Percentiles rank a stretch among this genome's conserved stretches.
These are phyloP conservation scores for Catocala fraxini DNA, from an alignment of 2,888 invertebrate genomes.

Conservation along the genomic window DNA sequence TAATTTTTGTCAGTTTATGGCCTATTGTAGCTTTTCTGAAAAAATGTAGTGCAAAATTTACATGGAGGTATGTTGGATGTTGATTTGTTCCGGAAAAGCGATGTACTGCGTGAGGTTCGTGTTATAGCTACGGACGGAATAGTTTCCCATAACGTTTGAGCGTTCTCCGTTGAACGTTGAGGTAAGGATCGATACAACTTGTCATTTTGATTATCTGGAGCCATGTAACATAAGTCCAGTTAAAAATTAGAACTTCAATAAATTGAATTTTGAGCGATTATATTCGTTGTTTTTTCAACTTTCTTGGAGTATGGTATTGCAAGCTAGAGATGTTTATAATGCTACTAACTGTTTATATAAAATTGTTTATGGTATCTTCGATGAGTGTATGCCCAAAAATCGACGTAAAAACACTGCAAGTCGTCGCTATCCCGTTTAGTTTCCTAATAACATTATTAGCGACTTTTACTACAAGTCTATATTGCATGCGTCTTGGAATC, in stretches of 20 bases:
- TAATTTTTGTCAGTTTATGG: too few species aligned
- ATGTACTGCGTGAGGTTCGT: too few species aligned
- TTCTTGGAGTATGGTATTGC: conserved; percentile 1
- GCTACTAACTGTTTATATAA: not conserved
- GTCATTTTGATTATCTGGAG: too few species aligned
- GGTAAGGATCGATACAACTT: too few species aligned
- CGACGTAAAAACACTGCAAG: not conserved
- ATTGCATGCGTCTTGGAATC: not conserved
- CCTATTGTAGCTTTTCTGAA: too few species aligned
- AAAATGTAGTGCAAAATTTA: too few species aligned
- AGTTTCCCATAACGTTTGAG: too few species aligned
- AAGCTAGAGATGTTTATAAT: not conserved
- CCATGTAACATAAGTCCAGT: not conserved
- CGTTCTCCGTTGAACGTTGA: too few species aligned
- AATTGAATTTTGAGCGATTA: not conserved
- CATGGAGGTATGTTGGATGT: not conserved
- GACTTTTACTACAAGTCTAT: conserved; percentile 1
- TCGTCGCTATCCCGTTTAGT: conserved; percentile 6
- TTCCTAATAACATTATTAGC: conserved; percentile 4
- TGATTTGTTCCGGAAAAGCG: too few species aligned
- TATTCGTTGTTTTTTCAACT: not conserved
- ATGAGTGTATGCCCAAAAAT: not conserved
- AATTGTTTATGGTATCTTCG: conserved; percentile 1
- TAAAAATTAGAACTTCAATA: conserved; percentile 7
- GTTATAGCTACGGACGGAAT: too few species aligned